Evolutionary conservation across 2,113 vertebrate species (phyloP).

Genomic region (Brachionichthys hirsutus): DNA sequence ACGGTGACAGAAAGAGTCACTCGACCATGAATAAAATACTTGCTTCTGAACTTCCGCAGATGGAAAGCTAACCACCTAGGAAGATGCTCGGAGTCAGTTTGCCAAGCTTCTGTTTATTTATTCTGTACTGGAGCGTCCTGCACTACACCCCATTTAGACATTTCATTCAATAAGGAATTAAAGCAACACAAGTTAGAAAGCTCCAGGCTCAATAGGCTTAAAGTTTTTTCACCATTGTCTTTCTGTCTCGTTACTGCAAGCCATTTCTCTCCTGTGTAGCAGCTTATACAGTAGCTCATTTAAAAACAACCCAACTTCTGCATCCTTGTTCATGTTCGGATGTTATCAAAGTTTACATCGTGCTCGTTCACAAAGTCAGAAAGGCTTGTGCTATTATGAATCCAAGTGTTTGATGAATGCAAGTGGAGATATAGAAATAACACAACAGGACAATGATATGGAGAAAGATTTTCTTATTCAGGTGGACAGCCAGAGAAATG

Average conservation of each 20-base stretch:
- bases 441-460: constrained; percentile 41
- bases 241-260: background rate
- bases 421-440: constrained; percentile 20
- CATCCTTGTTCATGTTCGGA: background rate
- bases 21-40: too few relatives aligned
- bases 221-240: background rate
- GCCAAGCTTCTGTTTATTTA: too few relatives aligned
- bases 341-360: background rate
- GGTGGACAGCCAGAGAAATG: constrained; percentile 54
- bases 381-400: background rate
- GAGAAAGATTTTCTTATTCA: constrained; percentile 64
- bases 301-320: constrained; percentile 3
- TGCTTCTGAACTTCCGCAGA: too few relatives aligned
- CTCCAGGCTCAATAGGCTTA: background rate
- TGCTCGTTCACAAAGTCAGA: constrained; percentile 8
- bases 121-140: too few relatives aligned
- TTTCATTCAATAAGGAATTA: too few relatives aligned
- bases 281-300: background rate
- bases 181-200: background rate
- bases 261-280: background rate
- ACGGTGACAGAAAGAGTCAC: too few relatives aligned
- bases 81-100: too few relatives aligned
- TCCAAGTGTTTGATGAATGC: constrained; percentile 1
- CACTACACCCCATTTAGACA: too few relatives aligned
- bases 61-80: too few relatives aligned